A percentile compares a stretch with the other conserved stretches of the same genome.
These are phyloP conservation scores for Mallotus villosus DNA, from an alignment of 2,797 vertebrate genomes.

Conservation along the genomic window DNA sequence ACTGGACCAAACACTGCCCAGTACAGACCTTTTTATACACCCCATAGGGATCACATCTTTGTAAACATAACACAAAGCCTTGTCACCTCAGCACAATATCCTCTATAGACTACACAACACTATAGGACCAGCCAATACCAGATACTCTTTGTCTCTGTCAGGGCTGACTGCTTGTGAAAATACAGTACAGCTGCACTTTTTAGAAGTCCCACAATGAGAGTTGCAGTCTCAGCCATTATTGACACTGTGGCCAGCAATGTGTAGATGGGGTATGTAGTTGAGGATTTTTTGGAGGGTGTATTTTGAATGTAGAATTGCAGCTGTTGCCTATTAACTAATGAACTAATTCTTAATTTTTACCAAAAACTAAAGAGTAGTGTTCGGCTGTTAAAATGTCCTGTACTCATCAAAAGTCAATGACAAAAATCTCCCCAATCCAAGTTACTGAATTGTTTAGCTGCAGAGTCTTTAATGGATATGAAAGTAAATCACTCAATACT, in stretches of 20 bases:
- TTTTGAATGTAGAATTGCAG: conserved; percentile 5
- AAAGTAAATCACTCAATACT: conserved; percentile 18
- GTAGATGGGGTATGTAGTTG: conserved; percentile 14
- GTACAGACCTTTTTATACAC: conserved; percentile 72
- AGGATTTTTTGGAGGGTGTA: neutral
- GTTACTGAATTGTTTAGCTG: neutral
- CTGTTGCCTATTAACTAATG: neutral
- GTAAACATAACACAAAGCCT: conserved; percentile 66
- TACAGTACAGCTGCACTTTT: conserved; percentile 69
- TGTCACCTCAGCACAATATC: conserved; percentile 70
- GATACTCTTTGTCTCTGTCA: conserved; percentile 68
- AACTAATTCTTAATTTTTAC: neutral
- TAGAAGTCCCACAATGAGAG: conserved; percentile 58
- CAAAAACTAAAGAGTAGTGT: neutral
- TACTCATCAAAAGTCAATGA: neutral
- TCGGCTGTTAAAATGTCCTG: too few relatives aligned
- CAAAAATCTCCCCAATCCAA: neutral
- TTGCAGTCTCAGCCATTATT: conserved; percentile 71
- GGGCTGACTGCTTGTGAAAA: conserved; percentile 66
- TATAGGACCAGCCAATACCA: conserved; percentile 53
- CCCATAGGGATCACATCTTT: conserved; percentile 68
- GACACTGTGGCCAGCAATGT: conserved; percentile 43
- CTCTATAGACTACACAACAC: conserved; percentile 61
- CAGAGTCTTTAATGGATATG: neutral
- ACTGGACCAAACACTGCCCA: conserved; percentile 49